A percentile compares a stretch with the other conserved stretches of the same genome.
phyloP scores from a whole-genome alignment of 2,888 invertebrate genomes.

The Macaria notata region DNA sequence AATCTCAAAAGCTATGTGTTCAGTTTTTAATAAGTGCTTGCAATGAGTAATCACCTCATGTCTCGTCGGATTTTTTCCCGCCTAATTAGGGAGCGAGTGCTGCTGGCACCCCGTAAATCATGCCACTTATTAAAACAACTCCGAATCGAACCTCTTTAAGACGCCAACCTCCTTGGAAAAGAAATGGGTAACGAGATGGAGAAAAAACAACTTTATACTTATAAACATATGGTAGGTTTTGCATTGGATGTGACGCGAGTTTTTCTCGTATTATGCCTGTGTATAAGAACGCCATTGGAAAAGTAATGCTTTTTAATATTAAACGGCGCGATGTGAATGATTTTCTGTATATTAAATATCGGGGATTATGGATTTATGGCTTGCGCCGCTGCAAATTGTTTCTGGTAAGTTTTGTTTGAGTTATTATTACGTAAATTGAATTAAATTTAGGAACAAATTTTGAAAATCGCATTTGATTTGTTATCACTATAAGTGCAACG shows the following conservation, averaged over 20 bases:
- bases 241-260: neutral
- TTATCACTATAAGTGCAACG: no score
- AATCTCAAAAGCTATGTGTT: no score
- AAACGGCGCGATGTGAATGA: constrained; percentile 41
- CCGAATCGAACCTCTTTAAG: constrained; percentile 74
- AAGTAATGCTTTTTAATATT: constrained; percentile 57
- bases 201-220: constrained; percentile 24
- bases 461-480: no score
- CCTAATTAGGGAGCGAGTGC: constrained; percentile 70
- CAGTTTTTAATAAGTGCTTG: constrained; percentile 25
- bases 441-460: neutral
- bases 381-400: constrained; percentile 14
- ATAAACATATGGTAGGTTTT: constrained; percentile 25
- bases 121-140: constrained; percentile 77
- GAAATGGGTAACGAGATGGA: constrained; percentile 25
- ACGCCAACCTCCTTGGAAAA: constrained; percentile 50
- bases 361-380: constrained; percentile 43
- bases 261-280: constrained; percentile 31
- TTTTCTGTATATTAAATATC: constrained; percentile 56
- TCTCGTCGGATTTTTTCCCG: constrained; percentile 56
- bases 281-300: constrained; percentile 41
- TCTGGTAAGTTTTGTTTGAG: constrained; percentile 4
- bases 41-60: constrained; percentile 37
- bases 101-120: constrained; percentile 77
- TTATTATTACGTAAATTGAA: neutral